Percentiles rank a stretch among this genome's conserved stretches.
These are phyloP conservation scores for Psittacula cyanocephala DNA, from an alignment of 2,113 vertebrate genomes.

Conservation along the genomic window DNA sequence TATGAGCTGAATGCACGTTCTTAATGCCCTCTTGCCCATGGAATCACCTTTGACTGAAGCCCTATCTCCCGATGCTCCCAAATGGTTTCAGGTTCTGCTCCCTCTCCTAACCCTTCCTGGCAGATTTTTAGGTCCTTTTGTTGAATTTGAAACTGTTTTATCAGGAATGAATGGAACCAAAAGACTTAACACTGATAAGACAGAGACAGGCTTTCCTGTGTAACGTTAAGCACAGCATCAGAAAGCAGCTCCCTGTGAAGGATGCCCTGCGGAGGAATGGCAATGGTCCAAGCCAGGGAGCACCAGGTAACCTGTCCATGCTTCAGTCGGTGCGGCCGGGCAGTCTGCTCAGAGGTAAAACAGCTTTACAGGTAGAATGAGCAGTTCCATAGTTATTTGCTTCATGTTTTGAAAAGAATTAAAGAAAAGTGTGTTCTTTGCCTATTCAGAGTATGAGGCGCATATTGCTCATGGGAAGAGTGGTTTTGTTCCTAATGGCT, in stretches of 20 bases:
- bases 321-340: neutral
- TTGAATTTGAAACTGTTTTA: slow-evolving; percentile 6
- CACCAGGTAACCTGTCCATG: neutral
- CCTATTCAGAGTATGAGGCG: neutral
- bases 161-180: neutral
- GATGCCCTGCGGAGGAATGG: neutral
- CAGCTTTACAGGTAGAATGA: neutral
- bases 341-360: slow-evolving; percentile 6
- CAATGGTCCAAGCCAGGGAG: neutral
- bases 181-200: neutral
- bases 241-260: neutral
- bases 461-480: slow-evolving; percentile 67
- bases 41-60: slow-evolving; percentile 12
- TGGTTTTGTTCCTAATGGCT: slow-evolving; percentile 48
- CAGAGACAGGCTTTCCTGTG: neutral
- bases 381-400: slow-evolving; percentile 25
- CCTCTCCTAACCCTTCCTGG: slow-evolving; percentile 47
- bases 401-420: neutral
- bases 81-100: neutral
- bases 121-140: neutral
- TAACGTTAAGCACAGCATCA: neutral
- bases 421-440: slow-evolving; percentile 34
- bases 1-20: neutral
- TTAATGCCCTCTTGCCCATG: neutral
- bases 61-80: neutral